Evolutionary conservation across 2,797 vertebrate genomes (phyloP).

Genomic region (Lagorchestes hirsutus): DNA sequence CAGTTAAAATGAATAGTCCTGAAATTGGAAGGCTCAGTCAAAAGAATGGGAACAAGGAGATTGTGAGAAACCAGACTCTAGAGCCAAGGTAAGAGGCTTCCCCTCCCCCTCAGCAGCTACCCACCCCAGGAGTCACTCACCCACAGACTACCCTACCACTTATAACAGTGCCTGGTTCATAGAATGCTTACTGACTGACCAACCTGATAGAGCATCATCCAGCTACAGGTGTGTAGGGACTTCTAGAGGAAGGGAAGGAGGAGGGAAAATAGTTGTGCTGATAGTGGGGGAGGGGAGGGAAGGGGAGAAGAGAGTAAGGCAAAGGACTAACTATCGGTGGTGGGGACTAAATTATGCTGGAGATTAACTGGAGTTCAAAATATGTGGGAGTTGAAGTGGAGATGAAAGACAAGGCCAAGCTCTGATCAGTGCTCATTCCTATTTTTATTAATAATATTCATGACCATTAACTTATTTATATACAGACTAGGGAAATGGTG

Average conservation of each 20-base stretch:
- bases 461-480: background rate
- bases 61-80: background rate
- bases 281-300: accelerated
- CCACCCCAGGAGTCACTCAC: background rate
- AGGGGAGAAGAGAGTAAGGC: background rate
- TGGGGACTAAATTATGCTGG: background rate
- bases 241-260: background rate
- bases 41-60: background rate
- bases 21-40: background rate
- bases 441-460: background rate
- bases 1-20: background rate
- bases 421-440: background rate
- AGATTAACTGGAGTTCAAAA: background rate
- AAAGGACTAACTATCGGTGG: background rate
- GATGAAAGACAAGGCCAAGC: background rate
- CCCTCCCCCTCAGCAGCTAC: background rate
- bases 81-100: background rate
- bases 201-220: background rate
- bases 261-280: background rate
- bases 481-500: background rate
- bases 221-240: background rate
- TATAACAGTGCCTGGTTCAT: background rate
- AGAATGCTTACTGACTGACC: background rate
- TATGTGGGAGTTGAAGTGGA: background rate
- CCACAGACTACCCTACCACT: background rate